Base-by-base conservation (phyloP, 1,140 invertebrate genomes). In the Ostrea edulis region DNA sequence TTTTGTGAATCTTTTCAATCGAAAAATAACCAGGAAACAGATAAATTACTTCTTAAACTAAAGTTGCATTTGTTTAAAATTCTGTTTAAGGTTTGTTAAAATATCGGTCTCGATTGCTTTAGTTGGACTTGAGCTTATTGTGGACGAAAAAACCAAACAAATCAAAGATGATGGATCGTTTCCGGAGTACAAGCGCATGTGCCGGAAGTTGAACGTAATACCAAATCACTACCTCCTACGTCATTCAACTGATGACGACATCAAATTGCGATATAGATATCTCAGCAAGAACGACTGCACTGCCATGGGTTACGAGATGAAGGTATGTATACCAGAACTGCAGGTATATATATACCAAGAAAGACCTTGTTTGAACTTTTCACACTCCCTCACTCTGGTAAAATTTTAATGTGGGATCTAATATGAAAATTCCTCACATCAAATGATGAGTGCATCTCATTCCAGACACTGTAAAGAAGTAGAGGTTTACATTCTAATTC, bases 161-260 rank as follows among this genome's bases (percentile, higher is more conserved):
- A 85, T 87, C 25, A 88, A 90, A 51, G 89, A 88, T 22, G 84
- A 88, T 82, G 90, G 90, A 11, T 17, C 22, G 0, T 89, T 88
- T 54, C 87, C 90, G 9, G 90, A 89, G 54, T 91, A 91, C 71
- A 89, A 90, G 82, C 85, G 88, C 14, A 44, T 86, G 20, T 91
- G 90, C 58, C 68, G 88, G n/a, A 86, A 89, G 58, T 65, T 86
- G n/a, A 88, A 91, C 62, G 83, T 87, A 1, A 71, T 88, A 35
- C 90, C 90, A 0, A 91, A 91, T 65, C 89, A 62, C 44, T 91
- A 82, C 35, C 84, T 91, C 44, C 85, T 91, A 85, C 85, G 90
- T 12, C 88, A 91, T 82, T 87, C 86, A 11, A 85, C 84, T 9
- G 88, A 89, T 14, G 90, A 91, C 25, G 84, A 88, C 12, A 87